Evolutionary conservation across 2,797 vertebrate genomes (phyloP).

Genomic region (Aeoliscus strigatus): DNA sequence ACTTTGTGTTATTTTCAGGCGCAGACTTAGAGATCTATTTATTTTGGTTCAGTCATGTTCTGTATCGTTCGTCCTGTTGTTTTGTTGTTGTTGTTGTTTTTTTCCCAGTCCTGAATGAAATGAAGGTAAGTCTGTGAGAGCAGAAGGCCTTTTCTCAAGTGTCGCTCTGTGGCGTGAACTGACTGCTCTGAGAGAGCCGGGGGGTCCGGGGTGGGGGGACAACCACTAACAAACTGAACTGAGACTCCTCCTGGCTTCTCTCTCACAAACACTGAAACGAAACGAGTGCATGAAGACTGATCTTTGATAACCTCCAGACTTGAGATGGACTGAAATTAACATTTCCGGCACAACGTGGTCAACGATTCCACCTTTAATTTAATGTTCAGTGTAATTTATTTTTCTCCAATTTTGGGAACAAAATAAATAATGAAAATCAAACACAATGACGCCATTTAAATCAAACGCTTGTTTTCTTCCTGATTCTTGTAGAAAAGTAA

Average conservation of each 20-base stretch:
- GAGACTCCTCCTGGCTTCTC: conserved; percentile 50
- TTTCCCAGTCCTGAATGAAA: conserved; percentile 50
- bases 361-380: conserved; percentile 74
- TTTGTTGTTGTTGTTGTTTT: no score
- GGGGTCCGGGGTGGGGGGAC: conserved; percentile 49
- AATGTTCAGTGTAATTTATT: conserved; percentile 75
- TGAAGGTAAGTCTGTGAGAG: conserved; percentile 58
- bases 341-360: conserved; percentile 70
- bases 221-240: conserved; percentile 74
- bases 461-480: conserved; percentile 52
- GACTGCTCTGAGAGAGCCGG: conserved; percentile 56
- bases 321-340: conserved; percentile 58
- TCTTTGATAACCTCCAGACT: conserved; percentile 51
- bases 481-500: conserved; percentile 48
- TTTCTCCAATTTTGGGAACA: conserved; percentile 66
- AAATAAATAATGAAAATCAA: conserved; percentile 67
- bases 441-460: conserved; percentile 57
- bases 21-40: conserved; percentile 68
- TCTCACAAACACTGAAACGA: conserved; percentile 55
- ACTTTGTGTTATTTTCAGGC: conserved; percentile 48
- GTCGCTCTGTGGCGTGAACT: conserved; percentile 48
- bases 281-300: conserved; percentile 61
- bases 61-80: conserved; percentile 39
- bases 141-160: conserved; percentile 41
- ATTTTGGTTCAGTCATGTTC: conserved; percentile 63